Percentiles rank a stretch among this genome's conserved stretches.
Conservation (phyloP, 2,113 vertebrate genomes). For the Urocolius indicus region DNA sequence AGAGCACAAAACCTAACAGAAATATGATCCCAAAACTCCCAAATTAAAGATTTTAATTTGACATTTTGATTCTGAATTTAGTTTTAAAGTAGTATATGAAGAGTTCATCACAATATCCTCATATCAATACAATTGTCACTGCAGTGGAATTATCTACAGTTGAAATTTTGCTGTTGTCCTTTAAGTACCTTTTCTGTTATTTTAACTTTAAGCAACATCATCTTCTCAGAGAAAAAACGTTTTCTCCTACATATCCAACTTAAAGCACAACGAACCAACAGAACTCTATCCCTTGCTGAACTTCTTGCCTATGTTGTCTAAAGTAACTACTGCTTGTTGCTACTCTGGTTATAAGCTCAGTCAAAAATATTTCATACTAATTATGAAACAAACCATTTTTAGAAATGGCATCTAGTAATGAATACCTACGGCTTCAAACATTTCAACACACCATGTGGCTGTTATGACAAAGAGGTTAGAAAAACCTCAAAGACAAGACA, state of each 20-base stretch:
- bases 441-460: background rate
- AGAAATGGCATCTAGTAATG: background rate
- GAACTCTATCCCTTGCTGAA: background rate
- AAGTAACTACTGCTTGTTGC: background rate
- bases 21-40: background rate
- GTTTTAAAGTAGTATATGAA: background rate
- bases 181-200: background rate
- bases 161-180: background rate
- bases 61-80: background rate
- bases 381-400: background rate
- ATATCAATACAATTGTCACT: background rate
- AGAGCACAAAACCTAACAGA: background rate
- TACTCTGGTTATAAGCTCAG: background rate
- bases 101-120: background rate
- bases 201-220: background rate
- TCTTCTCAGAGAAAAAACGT: background rate
- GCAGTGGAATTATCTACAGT: background rate
- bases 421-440: background rate
- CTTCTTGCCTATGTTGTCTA: background rate
- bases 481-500: background rate
- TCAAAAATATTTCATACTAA: background rate
- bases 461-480: background rate
- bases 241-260: background rate
- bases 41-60: background rate
- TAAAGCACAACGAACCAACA: background rate